Conservation (phyloP, 2,113 vertebrate genomes). For the Tonatia bakeri region DNA sequence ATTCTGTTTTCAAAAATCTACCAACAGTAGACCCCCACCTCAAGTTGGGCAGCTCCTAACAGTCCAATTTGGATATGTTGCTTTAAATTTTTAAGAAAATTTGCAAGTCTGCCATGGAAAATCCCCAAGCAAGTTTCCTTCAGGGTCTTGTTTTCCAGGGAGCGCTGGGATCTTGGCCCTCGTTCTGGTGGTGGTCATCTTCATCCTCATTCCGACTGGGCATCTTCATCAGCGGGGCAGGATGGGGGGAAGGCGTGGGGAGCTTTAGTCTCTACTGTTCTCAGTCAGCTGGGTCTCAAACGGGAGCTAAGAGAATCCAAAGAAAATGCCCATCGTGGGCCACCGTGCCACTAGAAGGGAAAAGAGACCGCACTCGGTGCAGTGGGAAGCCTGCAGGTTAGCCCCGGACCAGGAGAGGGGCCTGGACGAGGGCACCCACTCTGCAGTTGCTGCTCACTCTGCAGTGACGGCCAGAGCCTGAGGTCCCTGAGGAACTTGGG, state of each 20-base stretch:
- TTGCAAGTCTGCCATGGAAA: background rate
- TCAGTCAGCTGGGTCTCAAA: background rate
- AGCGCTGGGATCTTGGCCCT: background rate
- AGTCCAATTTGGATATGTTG: background rate
- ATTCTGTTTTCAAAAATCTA: background rate
- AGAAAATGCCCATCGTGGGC: background rate
- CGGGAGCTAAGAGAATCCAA: background rate
- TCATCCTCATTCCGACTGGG: background rate
- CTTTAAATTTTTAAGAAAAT: background rate
- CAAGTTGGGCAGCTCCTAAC: background rate
- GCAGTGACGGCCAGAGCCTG: background rate
- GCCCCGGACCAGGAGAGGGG: background rate
- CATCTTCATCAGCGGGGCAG: background rate
- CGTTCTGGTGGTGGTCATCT: background rate
- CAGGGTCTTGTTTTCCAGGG: background rate
- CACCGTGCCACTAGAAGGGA: background rate
- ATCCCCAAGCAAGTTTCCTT: background rate
- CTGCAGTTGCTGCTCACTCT: background rate
- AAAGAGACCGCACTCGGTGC: background rate
- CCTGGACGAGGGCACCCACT: background rate
- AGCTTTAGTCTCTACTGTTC: background rate
- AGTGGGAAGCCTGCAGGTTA: background rate
- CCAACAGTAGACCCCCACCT: background rate
- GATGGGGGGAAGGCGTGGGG: background rate
- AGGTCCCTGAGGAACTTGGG: background rate